Conservation (phyloP, 2,797 vertebrate genomes). For the Paratrypauchen microcephalus region DNA sequence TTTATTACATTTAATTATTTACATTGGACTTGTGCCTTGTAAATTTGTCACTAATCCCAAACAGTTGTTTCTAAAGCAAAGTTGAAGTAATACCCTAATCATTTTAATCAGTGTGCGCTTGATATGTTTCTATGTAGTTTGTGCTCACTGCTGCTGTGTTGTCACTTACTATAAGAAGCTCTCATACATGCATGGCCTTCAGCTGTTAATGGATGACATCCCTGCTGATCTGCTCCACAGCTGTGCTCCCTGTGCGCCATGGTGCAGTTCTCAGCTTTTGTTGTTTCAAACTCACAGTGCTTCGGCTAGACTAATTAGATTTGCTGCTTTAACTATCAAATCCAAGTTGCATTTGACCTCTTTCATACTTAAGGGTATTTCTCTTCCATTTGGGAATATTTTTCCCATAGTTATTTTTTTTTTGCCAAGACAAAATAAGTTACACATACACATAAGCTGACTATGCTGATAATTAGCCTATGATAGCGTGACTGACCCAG, state of each 20-base stretch:
- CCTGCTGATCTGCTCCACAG: neutral
- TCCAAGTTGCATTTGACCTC: slow-evolving; percentile 36
- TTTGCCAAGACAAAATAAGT: slow-evolving; percentile 29
- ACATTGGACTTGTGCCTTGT: neutral
- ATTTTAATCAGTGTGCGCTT: neutral
- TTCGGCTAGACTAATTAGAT: slow-evolving; percentile 51
- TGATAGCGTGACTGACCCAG: slow-evolving; percentile 32
- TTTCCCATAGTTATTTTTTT: slow-evolving; percentile 38
- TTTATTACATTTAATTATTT: neutral
- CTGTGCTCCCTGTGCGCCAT: slow-evolving; percentile 19
- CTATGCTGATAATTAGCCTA: neutral
- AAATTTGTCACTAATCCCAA: neutral
- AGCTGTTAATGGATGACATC: slow-evolving; percentile 6
- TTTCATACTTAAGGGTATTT: slow-evolving; percentile 6
- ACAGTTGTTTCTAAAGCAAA: neutral
- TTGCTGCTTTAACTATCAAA: slow-evolving; percentile 35
- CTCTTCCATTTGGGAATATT: slow-evolving; percentile 41
- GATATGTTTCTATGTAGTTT: neutral
- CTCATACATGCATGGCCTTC: neutral
- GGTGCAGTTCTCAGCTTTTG: slow-evolving; percentile 43
- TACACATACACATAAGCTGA: slow-evolving; percentile 22
- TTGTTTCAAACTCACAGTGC: slow-evolving; percentile 32
- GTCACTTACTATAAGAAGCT: neutral
- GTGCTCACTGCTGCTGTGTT: neutral
- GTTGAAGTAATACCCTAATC: neutral